phyloP scores from a whole-genome alignment of 2,797 vertebrate genomes.

The Hoplostethus mediterraneus region DNA sequence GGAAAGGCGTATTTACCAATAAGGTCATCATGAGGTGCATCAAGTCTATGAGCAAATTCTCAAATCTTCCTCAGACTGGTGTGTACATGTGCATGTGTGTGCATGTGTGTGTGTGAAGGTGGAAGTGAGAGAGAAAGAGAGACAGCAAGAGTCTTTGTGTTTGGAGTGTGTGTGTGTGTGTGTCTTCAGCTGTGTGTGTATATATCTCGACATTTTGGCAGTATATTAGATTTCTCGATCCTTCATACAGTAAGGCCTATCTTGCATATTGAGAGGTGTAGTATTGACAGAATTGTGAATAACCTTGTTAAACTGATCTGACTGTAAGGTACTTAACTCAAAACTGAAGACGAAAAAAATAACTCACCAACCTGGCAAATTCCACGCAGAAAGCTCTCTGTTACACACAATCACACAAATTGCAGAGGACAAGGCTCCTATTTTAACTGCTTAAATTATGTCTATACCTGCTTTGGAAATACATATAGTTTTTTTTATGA shows the following conservation, averaged over 20 bases:
- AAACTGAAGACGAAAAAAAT: slow-evolving; percentile 30
- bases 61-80: slow-evolving; percentile 57
- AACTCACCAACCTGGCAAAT: slow-evolving; percentile 1
- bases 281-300: slow-evolving; percentile 67
- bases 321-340: slow-evolving; percentile 18
- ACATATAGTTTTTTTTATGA: too few species aligned
- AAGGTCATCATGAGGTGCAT: slow-evolving; percentile 77
- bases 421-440: background rate
- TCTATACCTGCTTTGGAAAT: too few species aligned
- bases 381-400: background rate
- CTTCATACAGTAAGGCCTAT: slow-evolving; percentile 57
- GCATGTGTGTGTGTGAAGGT: background rate
- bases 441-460: background rate
- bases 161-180: background rate
- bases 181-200: slow-evolving; percentile 1
- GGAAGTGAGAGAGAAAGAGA: background rate
- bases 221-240: slow-evolving; percentile 62
- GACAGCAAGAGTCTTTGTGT: background rate
- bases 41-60: slow-evolving; percentile 73
- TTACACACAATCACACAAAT: background rate
- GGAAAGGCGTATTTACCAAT: slow-evolving; percentile 77
- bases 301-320: slow-evolving; percentile 54
- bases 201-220: slow-evolving; percentile 49
- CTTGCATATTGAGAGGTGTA: slow-evolving; percentile 60
- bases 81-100: slow-evolving; percentile 30